A percentile compares a stretch with the other conserved stretches of the same genome.
These are phyloP conservation scores for Palythoa grandiflora DNA, from an alignment of 92 coral and sea anemone genomes.

Conservation along the genomic window DNA sequence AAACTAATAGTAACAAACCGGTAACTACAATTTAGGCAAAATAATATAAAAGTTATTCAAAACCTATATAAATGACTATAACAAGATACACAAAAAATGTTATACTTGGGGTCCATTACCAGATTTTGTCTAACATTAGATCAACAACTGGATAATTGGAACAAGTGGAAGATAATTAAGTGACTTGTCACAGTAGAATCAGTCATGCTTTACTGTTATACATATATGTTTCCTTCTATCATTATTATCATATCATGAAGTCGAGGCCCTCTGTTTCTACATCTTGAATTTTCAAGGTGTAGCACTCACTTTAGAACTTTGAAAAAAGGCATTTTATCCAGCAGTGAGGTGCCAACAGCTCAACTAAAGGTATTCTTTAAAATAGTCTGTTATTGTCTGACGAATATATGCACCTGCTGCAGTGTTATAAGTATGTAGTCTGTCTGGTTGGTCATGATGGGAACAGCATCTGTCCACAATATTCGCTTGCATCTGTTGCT, in stretches of 20 bases:
- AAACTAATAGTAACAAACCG: neutral
- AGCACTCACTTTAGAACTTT: neutral
- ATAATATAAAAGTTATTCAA: constrained; percentile 3
- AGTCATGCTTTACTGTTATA: constrained; percentile 5
- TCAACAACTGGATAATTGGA: neutral
- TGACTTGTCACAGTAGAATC: constrained; percentile 8
- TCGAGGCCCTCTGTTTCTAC: constrained; percentile 8
- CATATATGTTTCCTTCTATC: constrained; percentile 2
- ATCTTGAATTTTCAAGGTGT: constrained; percentile 2
- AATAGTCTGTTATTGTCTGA: constrained; percentile 54
- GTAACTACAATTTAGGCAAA: neutral
- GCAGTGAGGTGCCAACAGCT: neutral
- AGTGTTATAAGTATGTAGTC: constrained; percentile 58
- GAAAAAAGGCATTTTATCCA: neutral
- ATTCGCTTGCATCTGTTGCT: constrained; percentile 60
- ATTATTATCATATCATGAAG: constrained; percentile 5
- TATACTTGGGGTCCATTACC: neutral
- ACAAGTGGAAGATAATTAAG: constrained; percentile 10
- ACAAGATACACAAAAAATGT: constrained; percentile 10
- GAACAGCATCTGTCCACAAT: constrained; percentile 64
- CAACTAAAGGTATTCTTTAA: constrained; percentile 50
- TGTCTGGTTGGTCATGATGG: constrained; percentile 59
- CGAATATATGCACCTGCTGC: constrained; percentile 55
- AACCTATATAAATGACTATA: neutral
- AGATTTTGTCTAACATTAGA: constrained; percentile 13